Conservation (phyloP, 2,113 vertebrate species). For the Strix uralensis region DNA sequence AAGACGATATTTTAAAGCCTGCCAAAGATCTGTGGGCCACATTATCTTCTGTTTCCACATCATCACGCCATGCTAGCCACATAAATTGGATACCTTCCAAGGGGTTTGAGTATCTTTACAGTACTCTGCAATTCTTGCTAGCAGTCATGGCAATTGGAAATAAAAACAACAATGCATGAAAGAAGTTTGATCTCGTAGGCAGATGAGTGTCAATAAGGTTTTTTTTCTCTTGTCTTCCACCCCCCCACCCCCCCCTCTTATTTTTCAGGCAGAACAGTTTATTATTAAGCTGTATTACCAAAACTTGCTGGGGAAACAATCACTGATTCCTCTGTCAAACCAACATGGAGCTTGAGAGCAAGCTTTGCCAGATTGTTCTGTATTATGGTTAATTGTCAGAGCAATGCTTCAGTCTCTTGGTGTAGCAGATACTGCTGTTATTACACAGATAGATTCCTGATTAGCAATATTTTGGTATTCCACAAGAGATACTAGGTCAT, state of each 20-base stretch:
- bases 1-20: not conserved
- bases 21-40: not conserved
- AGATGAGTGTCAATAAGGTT: not conserved
- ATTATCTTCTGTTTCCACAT: conserved; percentile 25
- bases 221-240: not conserved
- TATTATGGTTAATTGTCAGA: not conserved
- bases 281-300: not conserved
- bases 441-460: rapidly evolving
- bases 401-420: not conserved
- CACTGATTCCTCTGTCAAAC: not conserved
- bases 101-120: not conserved
- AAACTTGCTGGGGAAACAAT: not conserved
- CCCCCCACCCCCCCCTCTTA: too few species aligned
- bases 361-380: not conserved
- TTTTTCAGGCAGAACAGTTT: not conserved
- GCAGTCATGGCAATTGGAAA: not conserved
- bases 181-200: not conserved
- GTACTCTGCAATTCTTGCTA: not conserved
- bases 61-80: not conserved
- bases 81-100: not conserved
- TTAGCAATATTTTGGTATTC: not conserved
- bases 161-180: not conserved
- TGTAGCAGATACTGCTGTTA: not conserved
- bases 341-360: not conserved
- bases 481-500: not conserved